Percentiles rank a stretch among this genome's conserved stretches.
Conservation (phyloP, 2,888 invertebrate species). For the Cantharis flavilabris region DNA sequence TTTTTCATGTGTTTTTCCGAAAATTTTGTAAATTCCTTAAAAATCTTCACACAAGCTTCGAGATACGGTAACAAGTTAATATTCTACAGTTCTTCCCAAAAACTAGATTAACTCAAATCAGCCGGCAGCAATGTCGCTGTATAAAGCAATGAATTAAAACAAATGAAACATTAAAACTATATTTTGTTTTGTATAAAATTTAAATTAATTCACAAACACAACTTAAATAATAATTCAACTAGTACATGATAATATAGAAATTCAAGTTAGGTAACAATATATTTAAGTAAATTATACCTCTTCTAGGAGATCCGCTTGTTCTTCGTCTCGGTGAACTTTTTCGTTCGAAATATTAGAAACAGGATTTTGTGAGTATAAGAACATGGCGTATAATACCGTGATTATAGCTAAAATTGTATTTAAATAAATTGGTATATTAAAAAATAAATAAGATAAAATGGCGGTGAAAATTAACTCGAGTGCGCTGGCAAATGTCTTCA, state of each 20-base stretch:
- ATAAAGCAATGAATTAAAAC: background rate
- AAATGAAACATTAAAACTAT: background rate
- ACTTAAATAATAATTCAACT: background rate
- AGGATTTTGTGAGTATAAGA: conserved; percentile 88
- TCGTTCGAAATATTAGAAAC: conserved; percentile 63
- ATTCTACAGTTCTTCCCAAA: too few relatives aligned
- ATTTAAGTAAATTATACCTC: conserved; percentile 23
- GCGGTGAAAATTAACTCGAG: conserved; percentile 90
- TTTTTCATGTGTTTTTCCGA: too few relatives aligned
- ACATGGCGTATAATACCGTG: conserved; percentile 81
- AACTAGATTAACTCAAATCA: too few relatives aligned
- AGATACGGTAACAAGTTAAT: too few relatives aligned
- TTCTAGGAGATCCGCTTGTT: conserved; percentile 33
- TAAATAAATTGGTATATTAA: conserved; percentile 81
- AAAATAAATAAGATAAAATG: conserved; percentile 81
- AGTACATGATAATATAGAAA: background rate
- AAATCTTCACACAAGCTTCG: too few relatives aligned
- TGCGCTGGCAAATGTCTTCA: conserved; percentile 95
- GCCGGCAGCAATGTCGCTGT: too few relatives aligned
- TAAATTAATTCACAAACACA: background rate
- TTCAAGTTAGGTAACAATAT: background rate
- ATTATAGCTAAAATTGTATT: conserved; percentile 82
- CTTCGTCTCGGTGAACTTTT: conserved; percentile 23
- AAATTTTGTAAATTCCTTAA: too few relatives aligned
- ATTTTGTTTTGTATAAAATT: background rate